Evolutionary conservation across 2,888 invertebrate genomes (phyloP).

Genomic region (Mythimna pallens): DNA sequence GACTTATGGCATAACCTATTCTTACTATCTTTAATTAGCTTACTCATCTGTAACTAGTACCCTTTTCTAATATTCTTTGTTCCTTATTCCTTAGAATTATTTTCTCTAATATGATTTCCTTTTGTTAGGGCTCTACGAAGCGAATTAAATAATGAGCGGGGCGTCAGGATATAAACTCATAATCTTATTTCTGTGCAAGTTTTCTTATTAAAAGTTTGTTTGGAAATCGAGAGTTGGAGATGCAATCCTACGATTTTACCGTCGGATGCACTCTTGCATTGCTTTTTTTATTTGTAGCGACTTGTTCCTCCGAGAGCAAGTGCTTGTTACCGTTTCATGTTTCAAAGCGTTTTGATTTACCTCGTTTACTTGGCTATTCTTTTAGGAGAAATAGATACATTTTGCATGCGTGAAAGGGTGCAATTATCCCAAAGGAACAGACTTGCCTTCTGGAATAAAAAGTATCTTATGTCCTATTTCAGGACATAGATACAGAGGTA

Average conservation of each 20-base stretch:
- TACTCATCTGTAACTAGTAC: conserved; percentile 38
- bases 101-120: conserved; percentile 41
- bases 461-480: no score
- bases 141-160: conserved; percentile 55
- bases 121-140: conserved; percentile 44
- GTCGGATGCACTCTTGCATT: conserved; percentile 69
- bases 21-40: conserved; percentile 46
- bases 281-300: conserved; percentile 68
- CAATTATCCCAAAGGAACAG: no score
- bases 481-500: no score
- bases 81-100: conserved; percentile 28
- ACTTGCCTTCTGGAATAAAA: no score
- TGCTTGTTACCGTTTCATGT: conserved; percentile 32
- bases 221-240: conserved; percentile 65
- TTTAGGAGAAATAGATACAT: conserved; percentile 44
- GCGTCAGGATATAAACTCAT: conserved; percentile 70
- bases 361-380: conserved; percentile 18
- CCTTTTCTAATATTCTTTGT: conserved; percentile 41
- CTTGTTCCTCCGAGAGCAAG: conserved; percentile 47
- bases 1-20: conserved; percentile 31
- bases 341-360: conserved; percentile 41
- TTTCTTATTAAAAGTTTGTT: conserved; percentile 87
- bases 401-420: conserved; percentile 13
- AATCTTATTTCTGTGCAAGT: conserved; percentile 78
- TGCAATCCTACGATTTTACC: conserved; percentile 77